Evolutionary conservation across 2,113 vertebrate species (phyloP).

Genomic region (Lepus americanus): DNA sequence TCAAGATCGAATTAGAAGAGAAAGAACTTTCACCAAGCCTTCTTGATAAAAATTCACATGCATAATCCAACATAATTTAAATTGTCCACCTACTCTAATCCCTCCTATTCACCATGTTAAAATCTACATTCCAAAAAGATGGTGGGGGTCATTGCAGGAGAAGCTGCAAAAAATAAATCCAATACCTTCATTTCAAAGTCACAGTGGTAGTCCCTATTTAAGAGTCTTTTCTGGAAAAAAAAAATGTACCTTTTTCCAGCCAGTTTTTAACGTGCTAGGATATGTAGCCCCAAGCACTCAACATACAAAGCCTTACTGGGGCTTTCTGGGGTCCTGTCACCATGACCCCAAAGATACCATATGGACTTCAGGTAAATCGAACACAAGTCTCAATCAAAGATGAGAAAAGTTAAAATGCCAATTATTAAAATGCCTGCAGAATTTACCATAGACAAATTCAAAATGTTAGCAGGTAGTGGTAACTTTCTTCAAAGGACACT

Average conservation of each 20-base stretch:
- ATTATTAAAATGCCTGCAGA: neutral
- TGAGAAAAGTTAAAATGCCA: neutral
- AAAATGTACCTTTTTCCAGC: neutral
- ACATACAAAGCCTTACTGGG: neutral
- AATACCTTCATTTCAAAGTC: neutral
- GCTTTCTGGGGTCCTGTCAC: neutral
- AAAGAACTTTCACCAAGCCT: neutral
- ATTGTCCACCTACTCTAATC: neutral
- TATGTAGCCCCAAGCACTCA: neutral
- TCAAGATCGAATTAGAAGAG: neutral
- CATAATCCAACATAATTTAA: neutral
- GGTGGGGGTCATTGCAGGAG: neutral
- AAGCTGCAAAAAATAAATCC: neutral
- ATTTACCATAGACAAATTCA: neutral
- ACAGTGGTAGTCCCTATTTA: neutral
- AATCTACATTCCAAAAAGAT: neutral
- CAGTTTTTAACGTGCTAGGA: neutral
- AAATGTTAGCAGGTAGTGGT: neutral
- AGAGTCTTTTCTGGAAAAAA: neutral
- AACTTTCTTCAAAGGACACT: neutral
- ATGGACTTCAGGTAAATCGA: neutral
- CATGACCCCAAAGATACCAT: neutral
- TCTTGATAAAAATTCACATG: neutral
- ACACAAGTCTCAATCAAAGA: neutral
- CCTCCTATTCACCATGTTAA: neutral